Percentiles rank a stretch among this genome's conserved stretches.
phyloP scores from a whole-genome alignment of 2,113 vertebrate genomes.

The Glaucomys volans region DNA sequence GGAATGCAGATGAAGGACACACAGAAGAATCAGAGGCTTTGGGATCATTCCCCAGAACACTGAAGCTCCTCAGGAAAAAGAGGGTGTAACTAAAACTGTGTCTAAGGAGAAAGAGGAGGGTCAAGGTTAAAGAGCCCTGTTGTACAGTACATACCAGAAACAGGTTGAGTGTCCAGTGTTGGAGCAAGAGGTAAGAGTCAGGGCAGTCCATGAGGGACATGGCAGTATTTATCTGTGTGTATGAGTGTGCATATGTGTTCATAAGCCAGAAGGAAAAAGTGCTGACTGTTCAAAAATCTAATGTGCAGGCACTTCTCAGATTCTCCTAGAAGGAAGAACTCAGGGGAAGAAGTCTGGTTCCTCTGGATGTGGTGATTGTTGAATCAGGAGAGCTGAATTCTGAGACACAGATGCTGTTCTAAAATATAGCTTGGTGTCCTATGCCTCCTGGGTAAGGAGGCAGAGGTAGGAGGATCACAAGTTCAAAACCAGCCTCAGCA shows the following conservation, averaged over 20 bases:
- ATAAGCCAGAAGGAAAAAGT: background rate
- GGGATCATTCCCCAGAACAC: background rate
- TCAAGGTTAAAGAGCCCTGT: background rate
- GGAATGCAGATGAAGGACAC: background rate
- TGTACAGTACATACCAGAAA: background rate
- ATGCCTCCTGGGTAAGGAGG: too few relatives aligned
- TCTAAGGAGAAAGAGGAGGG: background rate
- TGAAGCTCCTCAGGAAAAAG: background rate
- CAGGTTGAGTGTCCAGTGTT: background rate
- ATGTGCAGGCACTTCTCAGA: background rate
- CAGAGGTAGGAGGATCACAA: too few relatives aligned
- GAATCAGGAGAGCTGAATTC: background rate
- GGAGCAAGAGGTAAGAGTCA: background rate
- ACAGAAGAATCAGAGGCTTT: background rate
- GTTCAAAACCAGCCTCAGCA: too few relatives aligned
- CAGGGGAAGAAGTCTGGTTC: background rate
- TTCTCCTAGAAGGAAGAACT: background rate
- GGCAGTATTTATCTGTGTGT: background rate
- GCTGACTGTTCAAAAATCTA: background rate
- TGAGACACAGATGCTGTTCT: background rate
- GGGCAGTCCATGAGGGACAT: background rate
- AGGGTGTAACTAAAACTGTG: background rate
- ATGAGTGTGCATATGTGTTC: background rate
- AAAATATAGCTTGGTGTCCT: background rate
- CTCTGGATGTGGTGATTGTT: too few relatives aligned